A percentile compares a stretch with the other conserved stretches of the same genome.
Conservation (phyloP, 1,140 invertebrate species). For the Delia radicum region DNA sequence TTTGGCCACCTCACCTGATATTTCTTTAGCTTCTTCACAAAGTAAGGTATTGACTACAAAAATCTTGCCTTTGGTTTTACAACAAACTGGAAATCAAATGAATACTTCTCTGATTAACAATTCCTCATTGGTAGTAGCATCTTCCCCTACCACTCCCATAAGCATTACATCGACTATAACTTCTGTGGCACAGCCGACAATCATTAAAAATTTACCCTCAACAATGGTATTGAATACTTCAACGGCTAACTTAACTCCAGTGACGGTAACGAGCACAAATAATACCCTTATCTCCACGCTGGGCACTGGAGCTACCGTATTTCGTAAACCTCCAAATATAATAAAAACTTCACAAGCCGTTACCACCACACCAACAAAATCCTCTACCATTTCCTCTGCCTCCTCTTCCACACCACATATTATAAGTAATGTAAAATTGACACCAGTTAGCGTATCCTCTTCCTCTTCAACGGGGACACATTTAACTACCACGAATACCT, state of each 20-base stretch:
- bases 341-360: conserved; percentile 26
- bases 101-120: neutral
- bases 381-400: neutral
- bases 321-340: conserved; percentile 28
- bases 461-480: conserved; percentile 2
- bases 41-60: conserved; percentile 31
- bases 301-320: conserved; percentile 23
- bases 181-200: neutral
- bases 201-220: conserved; percentile 11
- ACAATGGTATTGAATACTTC: conserved; percentile 5
- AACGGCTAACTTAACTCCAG: neutral
- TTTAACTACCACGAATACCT: conserved; percentile 4
- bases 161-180: neutral
- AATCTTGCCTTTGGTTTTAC: conserved; percentile 27
- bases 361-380: neutral
- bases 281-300: neutral
- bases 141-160: neutral
- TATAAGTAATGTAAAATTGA: conserved; percentile 47
- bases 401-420: conserved; percentile 34
- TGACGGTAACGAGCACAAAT: conserved; percentile 5
- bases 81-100: neutral
- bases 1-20: neutral
- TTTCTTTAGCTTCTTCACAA: neutral
- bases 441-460: conserved; percentile 29
- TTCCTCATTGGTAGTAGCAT: neutral